Conservation (phyloP, 2,888 invertebrate species). For the Vanessa cardui region DNA sequence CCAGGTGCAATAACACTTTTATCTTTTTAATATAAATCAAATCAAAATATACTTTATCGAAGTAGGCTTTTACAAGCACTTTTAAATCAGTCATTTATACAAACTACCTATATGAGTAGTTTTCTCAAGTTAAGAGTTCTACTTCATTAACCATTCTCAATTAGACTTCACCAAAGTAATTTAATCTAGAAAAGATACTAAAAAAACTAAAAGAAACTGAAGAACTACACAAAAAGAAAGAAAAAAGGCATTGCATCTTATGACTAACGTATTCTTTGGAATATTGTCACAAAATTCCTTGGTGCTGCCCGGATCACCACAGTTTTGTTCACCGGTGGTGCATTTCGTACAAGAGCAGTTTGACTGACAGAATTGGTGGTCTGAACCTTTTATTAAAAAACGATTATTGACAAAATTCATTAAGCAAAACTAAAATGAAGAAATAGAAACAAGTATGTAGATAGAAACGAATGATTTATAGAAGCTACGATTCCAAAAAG, state of each 20-base stretch:
- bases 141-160: no score
- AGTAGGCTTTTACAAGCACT: no score
- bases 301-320: slow-evolving; percentile 51
- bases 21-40: no score
- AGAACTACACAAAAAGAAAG: neutral
- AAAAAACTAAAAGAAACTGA: neutral
- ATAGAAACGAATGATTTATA: neutral
- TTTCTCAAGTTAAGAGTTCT: no score
- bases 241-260: neutral
- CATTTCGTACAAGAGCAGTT: slow-evolving; percentile 53
- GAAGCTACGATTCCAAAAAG: neutral
- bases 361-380: slow-evolving; percentile 44
- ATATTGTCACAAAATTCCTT: slow-evolving; percentile 41
- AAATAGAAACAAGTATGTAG: no score
- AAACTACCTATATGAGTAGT: no score
- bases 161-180: no score
- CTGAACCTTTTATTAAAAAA: slow-evolving; percentile 33
- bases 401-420: neutral
- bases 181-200: no score
- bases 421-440: no score
- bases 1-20: no score
- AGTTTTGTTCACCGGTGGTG: slow-evolving; percentile 43
- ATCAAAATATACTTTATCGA: no score
- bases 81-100: no score
- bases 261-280: slow-evolving; percentile 3